Evolutionary conservation across 2,797 vertebrate genomes (phyloP).

Genomic region (Ctenopoma kingsleyae): DNA sequence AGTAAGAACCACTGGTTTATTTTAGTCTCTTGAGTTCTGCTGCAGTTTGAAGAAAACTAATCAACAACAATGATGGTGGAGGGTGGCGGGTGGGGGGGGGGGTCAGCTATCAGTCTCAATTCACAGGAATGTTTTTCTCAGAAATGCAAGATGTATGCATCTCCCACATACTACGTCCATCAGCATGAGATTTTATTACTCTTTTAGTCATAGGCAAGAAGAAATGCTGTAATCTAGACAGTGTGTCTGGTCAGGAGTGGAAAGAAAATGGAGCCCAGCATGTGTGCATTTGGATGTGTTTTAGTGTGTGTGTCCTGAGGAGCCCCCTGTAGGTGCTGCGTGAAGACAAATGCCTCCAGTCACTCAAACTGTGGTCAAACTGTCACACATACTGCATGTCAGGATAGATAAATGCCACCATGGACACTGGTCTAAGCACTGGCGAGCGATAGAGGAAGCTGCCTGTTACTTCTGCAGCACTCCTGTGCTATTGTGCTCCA

Average conservation of each 20-base stretch:
- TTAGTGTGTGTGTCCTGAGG: slow-evolving; percentile 10
- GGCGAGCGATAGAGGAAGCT: slow-evolving; percentile 5
- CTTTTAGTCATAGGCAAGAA: slow-evolving; percentile 24
- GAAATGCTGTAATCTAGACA: slow-evolving; percentile 24
- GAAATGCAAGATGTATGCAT: slow-evolving; percentile 11
- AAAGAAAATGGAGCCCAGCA: slow-evolving; percentile 7
- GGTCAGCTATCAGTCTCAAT: slow-evolving; percentile 6
- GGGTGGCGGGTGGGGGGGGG: background rate
- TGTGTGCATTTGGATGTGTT: background rate
- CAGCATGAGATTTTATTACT: slow-evolving; percentile 25
- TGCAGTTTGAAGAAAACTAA: slow-evolving; percentile 25
- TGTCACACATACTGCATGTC: slow-evolving; percentile 36
- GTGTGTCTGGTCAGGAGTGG: slow-evolving; percentile 3
- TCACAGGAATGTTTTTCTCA: background rate
- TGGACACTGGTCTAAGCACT: background rate
- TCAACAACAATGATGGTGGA: slow-evolving; percentile 8
- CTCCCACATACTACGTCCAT: slow-evolving; percentile 12
- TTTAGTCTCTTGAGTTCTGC: background rate
- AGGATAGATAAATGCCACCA: slow-evolving; percentile 21
- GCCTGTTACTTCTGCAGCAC: background rate
- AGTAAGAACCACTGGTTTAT: background rate
- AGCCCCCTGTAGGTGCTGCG: slow-evolving; percentile 40
- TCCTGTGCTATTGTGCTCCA: background rate
- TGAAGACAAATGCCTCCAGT: slow-evolving; percentile 42
- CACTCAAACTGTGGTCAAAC: slow-evolving; percentile 38